Base-by-base conservation (phyloP, 2,797 vertebrate species). In the Bovichtus diacanthus region DNA sequence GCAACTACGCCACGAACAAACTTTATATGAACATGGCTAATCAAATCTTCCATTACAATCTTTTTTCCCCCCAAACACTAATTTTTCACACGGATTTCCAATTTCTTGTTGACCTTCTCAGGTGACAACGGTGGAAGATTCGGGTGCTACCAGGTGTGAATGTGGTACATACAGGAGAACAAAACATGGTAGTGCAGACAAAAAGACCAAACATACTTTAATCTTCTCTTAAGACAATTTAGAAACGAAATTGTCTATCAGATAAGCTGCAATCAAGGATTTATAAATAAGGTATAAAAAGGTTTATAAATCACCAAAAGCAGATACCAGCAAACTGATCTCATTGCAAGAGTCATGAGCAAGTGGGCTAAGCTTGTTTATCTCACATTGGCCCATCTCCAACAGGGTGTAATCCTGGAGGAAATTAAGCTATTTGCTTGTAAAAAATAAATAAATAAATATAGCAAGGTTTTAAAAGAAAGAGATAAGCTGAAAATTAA, bases 11-110 rank as follows among this genome's bases (percentile, higher is more conserved):
- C 23, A 12, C 34, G 43, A 29, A 34, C 1, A 0, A 55, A 8
- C 1, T 23, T 21, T 4, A 10, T n/a, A 53, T 4, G 0, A 0
- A 49, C 3, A 0, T 3, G 1, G 19, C 59, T 9, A 16, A 44
- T 12, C 7, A 36, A 9, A 53, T 41, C 3, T 50, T 25, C 15
- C 18, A 49, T 54, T 38, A 29, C 18, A 54, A 62, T 9, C 19
- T 10, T 29, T 34, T 15, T 0, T 7, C 34, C 13, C 39, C 12
- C 34, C n/a, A 7, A 53, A 61, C 10, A 25, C 27, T 39, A 5
- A 54, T 43, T 43, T 19, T 7, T 16, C 18, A 13, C 21, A 46
- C 18, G 34, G 8, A 23, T 18, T n/a, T 27, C 6, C 11, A n/a
- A 36, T 19, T 55, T 46, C n/a, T 46, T 31, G 16, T 16, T 38